Conservation (phyloP, 2,888 invertebrate genomes). For the Drosophila imparisetae region DNA sequence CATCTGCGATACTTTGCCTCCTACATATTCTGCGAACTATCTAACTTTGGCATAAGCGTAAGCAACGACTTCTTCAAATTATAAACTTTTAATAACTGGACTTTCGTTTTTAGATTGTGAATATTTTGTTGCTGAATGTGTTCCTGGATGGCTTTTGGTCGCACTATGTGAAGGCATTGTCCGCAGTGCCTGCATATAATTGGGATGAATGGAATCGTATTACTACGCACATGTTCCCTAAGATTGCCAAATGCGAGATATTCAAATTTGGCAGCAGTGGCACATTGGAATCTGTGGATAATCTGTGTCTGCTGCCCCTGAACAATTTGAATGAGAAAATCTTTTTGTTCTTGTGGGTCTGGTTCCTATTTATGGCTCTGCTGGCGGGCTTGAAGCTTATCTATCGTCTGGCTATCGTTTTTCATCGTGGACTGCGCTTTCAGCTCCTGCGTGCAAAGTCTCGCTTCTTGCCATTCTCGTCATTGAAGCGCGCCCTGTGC, state of each 20-base stretch:
- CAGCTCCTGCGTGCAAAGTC: conserved; percentile 73
- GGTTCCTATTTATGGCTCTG: conserved; percentile 88
- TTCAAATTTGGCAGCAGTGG: conserved; percentile 94
- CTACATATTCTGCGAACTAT: conserved; percentile 89
- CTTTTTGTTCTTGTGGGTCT: conserved; percentile 90
- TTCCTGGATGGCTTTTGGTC: conserved; percentile 83
- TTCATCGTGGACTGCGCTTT: conserved; percentile 82
- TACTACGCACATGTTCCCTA: conserved; percentile 82
- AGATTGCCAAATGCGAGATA: conserved; percentile 95
- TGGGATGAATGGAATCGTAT: conserved; percentile 82
- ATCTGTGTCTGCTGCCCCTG: conserved; percentile 90
- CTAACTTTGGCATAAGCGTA: conserved; percentile 91
- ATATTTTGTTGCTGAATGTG: conserved; percentile 79
- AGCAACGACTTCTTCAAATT: conserved; percentile 77
- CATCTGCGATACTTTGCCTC: conserved; percentile 87
- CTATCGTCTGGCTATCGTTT: conserved; percentile 88
- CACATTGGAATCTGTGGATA: conserved; percentile 91
- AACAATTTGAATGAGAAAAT: conserved; percentile 93
- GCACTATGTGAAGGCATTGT: conserved; percentile 79
- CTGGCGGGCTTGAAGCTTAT: conserved; percentile 88
- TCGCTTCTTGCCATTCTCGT: conserved; percentile 65
- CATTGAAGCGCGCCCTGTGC: conserved; percentile 59
- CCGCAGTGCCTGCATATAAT: conserved; percentile 74
- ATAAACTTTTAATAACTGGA: neutral
- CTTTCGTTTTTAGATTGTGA: conserved; percentile 65